Evolutionary conservation across 2,113 vertebrate genomes (phyloP), one percentile per base, ranked within the genome.

Genomic region (Maccullochella peelii): DNA sequence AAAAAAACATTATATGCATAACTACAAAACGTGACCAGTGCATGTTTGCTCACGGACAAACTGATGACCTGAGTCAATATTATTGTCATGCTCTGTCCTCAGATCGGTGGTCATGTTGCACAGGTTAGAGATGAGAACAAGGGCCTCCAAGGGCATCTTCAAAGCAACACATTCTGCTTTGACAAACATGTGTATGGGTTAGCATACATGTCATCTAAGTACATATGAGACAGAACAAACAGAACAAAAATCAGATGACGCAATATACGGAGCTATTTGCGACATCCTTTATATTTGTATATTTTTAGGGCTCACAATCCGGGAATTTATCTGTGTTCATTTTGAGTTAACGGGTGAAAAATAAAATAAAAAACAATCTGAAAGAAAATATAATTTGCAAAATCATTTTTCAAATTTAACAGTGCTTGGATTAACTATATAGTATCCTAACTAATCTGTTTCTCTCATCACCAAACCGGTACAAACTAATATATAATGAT

Each of bases 41-140:
- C 66, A 14, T 87, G 87, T 92, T 93, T 85, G 69, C 42, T 63
- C 62, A 42, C 9, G 36, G 52, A 80, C 65, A 90, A 74, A 74
- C 69, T 44, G 33, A 40, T 23, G 52, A 23, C 52, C 77, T 57
- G 52, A 85, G 90, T 93, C 88, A 95, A 94, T 93, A 94, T 93
- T 93, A 84, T 88, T 72, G 75, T 74, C 49, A 47, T n/a, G 9
- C 63, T 80, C 49, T 84, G 81, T 85, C 80, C 80, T 84, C 57
- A 57, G 42, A 78, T 59, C 55, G 23, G 58, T 68, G 62, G 76
- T 72, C 55, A 73, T 36, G n/a, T 68, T 89, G 86, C 59, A 54
- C n/a, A 57, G 38, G 83, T 86, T 61, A 85, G 49, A 76, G 67
- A 55, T 84, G 18, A 85, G 79, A 83, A 66, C 58, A 79, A 50